Percentiles rank a stretch among this genome's conserved stretches.
These are phyloP conservation scores for Sitta europaea DNA, from an alignment of 2,113 vertebrate genomes.

Conservation along the genomic window DNA sequence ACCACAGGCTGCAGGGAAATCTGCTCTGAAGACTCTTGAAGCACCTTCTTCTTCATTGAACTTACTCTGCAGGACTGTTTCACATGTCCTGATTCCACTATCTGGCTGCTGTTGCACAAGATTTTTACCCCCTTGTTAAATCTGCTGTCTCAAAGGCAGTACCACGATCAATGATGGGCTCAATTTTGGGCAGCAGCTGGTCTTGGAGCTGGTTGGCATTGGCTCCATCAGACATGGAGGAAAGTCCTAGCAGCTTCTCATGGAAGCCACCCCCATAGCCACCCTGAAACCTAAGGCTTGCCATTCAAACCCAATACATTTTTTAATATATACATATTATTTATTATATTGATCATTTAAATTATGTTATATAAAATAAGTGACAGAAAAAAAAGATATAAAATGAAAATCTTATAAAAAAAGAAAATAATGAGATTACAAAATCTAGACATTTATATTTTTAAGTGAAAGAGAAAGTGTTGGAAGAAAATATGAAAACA, in stretches of 20 bases:
- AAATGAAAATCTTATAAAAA: neutral
- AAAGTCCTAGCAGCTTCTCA: neutral
- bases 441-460: neutral
- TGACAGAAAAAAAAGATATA: neutral
- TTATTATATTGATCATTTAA: neutral
- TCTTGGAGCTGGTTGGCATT: rapidly evolving
- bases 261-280: rapidly evolving
- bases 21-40: neutral
- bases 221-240: rapidly evolving
- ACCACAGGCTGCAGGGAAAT: neutral
- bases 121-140: neutral
- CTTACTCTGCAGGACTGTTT: neutral
- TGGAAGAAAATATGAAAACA: neutral
- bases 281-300: neutral
- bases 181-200: neutral
- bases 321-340: neutral
- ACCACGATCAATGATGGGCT: rapidly evolving
- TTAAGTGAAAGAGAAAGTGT: neutral
- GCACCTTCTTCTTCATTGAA: neutral
- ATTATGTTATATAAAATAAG: neutral
- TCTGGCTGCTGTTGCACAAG: neutral
- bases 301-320: neutral
- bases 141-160: neutral
- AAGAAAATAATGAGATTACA: neutral
- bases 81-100: neutral